Evolutionary conservation across 1,140 invertebrate genomes (phyloP), one percentile per base, ranked within the genome.

Genomic region (Metopolophium dirhodum): DNA sequence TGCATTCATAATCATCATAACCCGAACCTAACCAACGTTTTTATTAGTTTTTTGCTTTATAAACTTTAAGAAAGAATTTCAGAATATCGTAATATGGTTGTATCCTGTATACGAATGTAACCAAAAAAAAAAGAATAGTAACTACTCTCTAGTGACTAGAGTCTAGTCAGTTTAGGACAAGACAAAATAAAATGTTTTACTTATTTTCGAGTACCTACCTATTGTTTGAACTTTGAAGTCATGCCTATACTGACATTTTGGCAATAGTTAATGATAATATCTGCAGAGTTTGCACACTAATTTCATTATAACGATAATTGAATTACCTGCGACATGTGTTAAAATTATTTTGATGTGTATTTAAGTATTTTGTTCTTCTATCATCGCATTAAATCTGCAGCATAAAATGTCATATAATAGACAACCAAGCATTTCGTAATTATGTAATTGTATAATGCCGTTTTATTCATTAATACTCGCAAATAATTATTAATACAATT

Each of bases 251-350:
- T 7, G n/a, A 77, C 14, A n/a, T 77, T 77, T 77, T 77, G 14
- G n/a, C 30, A 68, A n/a, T 77, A n/a, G 61, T 77, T n/a, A n/a
- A 77, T n/a, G 61, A 35, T 77, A 7, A 77, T 20, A 77, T 77
- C n/a, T 77, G 61, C 14, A 18, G 61, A 77, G n/a, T n/a, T 77
- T n/a, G 11, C 61, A 77, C n/a, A n/a, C 61, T 77, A 77, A 77
- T 77, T n/a, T 77, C 61, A 77, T 77, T 77, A n/a, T 77, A 77
- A 77, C n/a, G 61, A 77, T 77, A 77, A 77, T 77, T n/a, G 61
- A 77, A n/a, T 77, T 14, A 77, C 61, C 61, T 77, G n/a, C n/a
- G 3, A 30, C 61, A 77, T 18, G 61, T 77, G 30, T n/a, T n/a
- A 77, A 77, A 14, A 35, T 77, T n/a, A 77, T 77, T 35, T 30